A percentile compares a stretch with the other conserved stretches of the same genome.
Conservation (phyloP, 2,888 invertebrate species). For the Nephrotoma guestfalica region DNA sequence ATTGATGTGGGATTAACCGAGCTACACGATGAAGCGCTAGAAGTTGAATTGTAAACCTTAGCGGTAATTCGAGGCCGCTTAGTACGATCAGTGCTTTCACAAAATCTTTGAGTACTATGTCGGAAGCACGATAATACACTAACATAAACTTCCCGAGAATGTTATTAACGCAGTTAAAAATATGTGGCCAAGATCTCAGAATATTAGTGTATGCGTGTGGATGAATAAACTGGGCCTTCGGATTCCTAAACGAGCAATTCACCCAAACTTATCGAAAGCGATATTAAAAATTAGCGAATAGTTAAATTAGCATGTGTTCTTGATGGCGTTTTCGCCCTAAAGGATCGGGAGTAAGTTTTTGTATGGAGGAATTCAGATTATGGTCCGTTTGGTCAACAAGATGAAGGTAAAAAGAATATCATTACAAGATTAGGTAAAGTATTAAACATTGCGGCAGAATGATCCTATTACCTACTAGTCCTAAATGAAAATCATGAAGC, state of each 20-base stretch:
- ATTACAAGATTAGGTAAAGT: conserved; percentile 62
- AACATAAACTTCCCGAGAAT: too few relatives aligned
- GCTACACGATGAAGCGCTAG: too few relatives aligned
- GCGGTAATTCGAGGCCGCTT: too few relatives aligned
- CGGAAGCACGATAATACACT: conserved; percentile 43
- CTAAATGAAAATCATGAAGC: conserved; percentile 71
- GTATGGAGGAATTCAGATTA: conserved; percentile 98
- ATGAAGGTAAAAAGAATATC: conserved; percentile 51
- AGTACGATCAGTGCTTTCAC: conserved; percentile 84
- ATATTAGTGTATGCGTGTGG: conserved; percentile 68
- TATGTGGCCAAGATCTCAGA: conserved; percentile 87
- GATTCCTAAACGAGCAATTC: conserved; percentile 43
- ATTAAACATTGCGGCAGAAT: conserved; percentile 67
- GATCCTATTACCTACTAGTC: conserved; percentile 63
- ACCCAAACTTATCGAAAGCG: conserved; percentile 56
- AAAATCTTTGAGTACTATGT: conserved; percentile 55
- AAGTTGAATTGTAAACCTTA: too few relatives aligned
- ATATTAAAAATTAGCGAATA: conserved; percentile 68
- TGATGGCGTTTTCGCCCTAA: conserved; percentile 81
- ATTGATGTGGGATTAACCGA: too few relatives aligned
- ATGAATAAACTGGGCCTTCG: conserved; percentile 84
- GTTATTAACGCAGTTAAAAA: conserved; percentile 44
- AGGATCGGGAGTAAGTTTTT: conserved; percentile 81
- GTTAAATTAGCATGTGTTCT: conserved; percentile 62
- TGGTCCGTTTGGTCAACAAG: conserved; percentile 48